Evolutionary conservation across 2,113 vertebrate species (phyloP), one percentile per base, ranked within the genome.

Genomic region (Emydura subglobosa): DNA sequence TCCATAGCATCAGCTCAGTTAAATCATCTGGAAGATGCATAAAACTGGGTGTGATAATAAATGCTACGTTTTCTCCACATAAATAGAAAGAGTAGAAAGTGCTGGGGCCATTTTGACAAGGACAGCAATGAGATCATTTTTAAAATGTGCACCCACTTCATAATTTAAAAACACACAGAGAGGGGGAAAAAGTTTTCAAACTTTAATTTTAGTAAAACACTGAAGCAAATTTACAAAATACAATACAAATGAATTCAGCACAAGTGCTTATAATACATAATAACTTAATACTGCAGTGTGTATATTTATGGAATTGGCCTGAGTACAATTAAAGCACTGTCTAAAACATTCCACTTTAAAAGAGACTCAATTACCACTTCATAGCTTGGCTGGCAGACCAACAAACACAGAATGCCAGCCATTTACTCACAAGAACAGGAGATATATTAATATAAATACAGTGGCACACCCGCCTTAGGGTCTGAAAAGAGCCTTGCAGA

Each of bases 21-120:
- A 98, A 98, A 98, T 98, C 98, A 98, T 98, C 98, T 98, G 98
- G 98, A 98, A 98, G 98, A 98, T 91, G 96, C 98, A 98, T 97
- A 98, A 98, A 98, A 97, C 97, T 91, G 97, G 96, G 96, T 94
- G 93, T 95, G 97, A 97, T 97, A 96, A 98, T 98, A 98, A 96
- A 79, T 86, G 96, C 93, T 10, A 94, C 92, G 42, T 94, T 97
- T 95, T 96, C 97, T 91, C 90, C 95, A 98, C 95, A 95, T 61
- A 91, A 87, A 78, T 95, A 97, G 95, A 94, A 51, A 83, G 90
- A 97, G 72, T 80, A 95, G 93, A 93, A 78, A 93, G 93, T 97
- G 92, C 95, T 96, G 90, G 93, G 85, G 87, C 89, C 96, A 92
- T 91, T 97, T 83, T 97, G 97, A 97, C 96, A 96, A 88, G 95